Conservation (phyloP, 2,888 invertebrate species). For the Pristionchus japonicus region DNA sequence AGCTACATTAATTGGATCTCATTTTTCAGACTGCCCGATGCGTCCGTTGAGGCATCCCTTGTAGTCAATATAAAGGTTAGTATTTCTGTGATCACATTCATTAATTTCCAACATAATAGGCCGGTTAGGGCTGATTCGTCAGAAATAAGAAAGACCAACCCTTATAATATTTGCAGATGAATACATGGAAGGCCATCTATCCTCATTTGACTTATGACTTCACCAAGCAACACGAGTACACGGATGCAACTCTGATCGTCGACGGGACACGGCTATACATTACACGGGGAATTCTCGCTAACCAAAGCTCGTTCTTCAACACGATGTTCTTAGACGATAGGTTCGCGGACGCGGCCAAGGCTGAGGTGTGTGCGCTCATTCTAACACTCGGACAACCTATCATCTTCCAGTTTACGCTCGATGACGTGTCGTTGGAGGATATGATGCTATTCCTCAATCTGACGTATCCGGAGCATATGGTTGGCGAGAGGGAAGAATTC, state of each 20-base stretch:
- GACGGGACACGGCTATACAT: neutral
- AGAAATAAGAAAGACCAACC: no score
- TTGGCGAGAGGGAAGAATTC: neutral
- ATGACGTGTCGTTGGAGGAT: neutral
- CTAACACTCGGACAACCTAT: no score
- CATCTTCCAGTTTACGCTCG: no score
- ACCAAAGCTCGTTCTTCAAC: neutral
- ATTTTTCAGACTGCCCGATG: neutral
- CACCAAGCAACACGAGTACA: neutral
- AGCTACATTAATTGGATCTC: neutral
- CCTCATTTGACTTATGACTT: neutral
- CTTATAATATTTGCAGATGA: neutral
- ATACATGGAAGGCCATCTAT: neutral
- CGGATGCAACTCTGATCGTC: neutral
- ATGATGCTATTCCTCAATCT: slow-evolving; percentile 11
- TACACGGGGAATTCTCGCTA: neutral
- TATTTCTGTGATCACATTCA: no score
- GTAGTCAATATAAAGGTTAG: neutral
- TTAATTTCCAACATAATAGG: no score
- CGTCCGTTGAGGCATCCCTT: neutral
- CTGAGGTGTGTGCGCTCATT: no score
- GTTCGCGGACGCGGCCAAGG: neutral
- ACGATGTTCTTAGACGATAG: neutral
- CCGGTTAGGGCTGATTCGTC: no score
- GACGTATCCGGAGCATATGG: neutral